These are phyloP conservation scores for Oscheius sp. DNA, from an alignment of 2,888 invertebrate species.

Conservation along the genomic window DNA sequence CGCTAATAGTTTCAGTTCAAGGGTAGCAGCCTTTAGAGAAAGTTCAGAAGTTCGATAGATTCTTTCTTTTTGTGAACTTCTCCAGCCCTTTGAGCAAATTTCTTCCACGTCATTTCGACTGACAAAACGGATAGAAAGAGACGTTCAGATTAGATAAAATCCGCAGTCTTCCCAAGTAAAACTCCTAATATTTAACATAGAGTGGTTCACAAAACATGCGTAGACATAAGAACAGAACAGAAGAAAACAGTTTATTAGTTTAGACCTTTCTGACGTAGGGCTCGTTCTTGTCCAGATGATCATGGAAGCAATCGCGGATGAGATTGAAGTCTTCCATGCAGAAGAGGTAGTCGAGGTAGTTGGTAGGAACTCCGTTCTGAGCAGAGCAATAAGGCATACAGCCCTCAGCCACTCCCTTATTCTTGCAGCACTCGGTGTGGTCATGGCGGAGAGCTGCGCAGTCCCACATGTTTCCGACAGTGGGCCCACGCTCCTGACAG, in stretches of 20 bases:
- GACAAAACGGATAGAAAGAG: no score
- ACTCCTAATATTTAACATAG: no score
- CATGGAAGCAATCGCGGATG: constrained; percentile 71
- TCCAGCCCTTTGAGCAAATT: no score
- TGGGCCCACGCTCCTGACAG: constrained; percentile 68
- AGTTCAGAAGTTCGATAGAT: no score
- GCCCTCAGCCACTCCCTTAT: constrained; percentile 64
- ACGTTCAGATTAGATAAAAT: no score
- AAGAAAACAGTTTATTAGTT: constrained; percentile 5
- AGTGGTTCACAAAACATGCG: no score
- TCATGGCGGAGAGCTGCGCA: constrained; percentile 71
- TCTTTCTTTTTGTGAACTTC: no score
- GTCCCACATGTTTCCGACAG: constrained; percentile 73
- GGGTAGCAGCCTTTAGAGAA: no score
- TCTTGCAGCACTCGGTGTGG: constrained; percentile 69
- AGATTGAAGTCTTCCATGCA: constrained; percentile 71
- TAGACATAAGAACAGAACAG: no score
- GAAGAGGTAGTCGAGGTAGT: constrained; percentile 70
- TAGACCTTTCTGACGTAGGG: constrained; percentile 42
- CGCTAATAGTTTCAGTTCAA: no score
- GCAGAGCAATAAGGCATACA: constrained; percentile 72
- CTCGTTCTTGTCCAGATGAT: constrained; percentile 67
- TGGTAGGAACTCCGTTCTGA: constrained; percentile 72
- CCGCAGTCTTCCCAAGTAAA: no score
- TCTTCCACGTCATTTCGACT: no score